These are phyloP conservation scores for Harlomillsia oculata DNA, from an alignment of 1,140 invertebrate genomes.

Conservation along the genomic window DNA sequence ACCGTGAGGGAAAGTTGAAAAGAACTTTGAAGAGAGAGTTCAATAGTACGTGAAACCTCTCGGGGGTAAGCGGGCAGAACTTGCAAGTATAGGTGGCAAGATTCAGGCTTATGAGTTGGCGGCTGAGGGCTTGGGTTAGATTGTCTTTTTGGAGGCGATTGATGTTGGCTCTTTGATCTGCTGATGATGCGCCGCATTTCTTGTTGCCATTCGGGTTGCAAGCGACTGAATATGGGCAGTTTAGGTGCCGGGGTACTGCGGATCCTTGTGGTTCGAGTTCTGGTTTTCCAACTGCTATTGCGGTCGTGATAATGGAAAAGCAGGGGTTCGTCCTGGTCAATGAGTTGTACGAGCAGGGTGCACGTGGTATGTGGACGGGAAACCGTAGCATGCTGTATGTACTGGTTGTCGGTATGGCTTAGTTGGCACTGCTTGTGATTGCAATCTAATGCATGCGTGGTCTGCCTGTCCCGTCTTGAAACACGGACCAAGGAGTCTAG, in stretches of 20 bases:
- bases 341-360: slow-evolving; percentile 9
- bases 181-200: slow-evolving; percentile 17
- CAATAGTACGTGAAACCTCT: slow-evolving; percentile 72
- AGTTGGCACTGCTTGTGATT: slow-evolving; percentile 15
- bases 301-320: slow-evolving; percentile 6
- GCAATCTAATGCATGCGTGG: slow-evolving; percentile 40
- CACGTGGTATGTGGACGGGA: slow-evolving; percentile 5
- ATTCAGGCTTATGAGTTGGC: slow-evolving; percentile 19
- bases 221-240: slow-evolving; percentile 7
- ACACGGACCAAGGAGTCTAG: slow-evolving; percentile 87
- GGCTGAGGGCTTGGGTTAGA: slow-evolving; percentile 5
- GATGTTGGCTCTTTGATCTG: slow-evolving; percentile 6
- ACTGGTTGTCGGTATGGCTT: slow-evolving; percentile 2
- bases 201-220: slow-evolving; percentile 13
- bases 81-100: slow-evolving; percentile 33
- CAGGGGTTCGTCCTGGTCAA: slow-evolving; percentile 16
- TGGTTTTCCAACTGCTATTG: slow-evolving; percentile 17
- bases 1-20: slow-evolving; percentile 85
- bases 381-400: slow-evolving; percentile 13
- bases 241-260: slow-evolving; percentile 13
- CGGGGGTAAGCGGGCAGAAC: slow-evolving; percentile 54
- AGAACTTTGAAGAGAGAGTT: slow-evolving; percentile 83
- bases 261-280: slow-evolving; percentile 1
- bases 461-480: slow-evolving; percentile 79
- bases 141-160: slow-evolving; percentile 9